These are phyloP conservation scores for human DNA, from an alignment of 2,113 vertebrate species.

Conservation along the genomic window DNA sequence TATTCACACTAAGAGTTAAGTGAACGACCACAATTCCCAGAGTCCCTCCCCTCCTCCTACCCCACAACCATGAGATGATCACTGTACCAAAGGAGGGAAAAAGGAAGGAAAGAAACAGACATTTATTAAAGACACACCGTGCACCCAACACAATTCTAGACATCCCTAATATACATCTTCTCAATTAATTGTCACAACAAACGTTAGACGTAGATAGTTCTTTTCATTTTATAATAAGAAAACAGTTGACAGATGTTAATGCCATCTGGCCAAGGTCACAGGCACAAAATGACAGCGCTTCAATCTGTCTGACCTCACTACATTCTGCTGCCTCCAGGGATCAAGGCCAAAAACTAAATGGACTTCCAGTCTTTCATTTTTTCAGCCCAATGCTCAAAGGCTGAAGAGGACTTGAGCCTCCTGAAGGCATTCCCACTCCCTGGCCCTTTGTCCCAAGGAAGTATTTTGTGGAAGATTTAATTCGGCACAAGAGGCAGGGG, in stretches of 20 bases:
- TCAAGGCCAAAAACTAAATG: not conserved
- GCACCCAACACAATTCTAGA: not conserved
- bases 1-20: not conserved
- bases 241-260: not conserved
- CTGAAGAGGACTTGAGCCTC: not conserved
- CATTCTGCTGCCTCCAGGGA: not conserved
- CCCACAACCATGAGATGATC: not conserved
- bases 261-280: not conserved
- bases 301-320: not conserved
- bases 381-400: not conserved
- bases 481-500: not conserved
- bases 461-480: not conserved
- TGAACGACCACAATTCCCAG: not conserved
- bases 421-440: not conserved
- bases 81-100: not conserved
- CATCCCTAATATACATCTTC: not conserved
- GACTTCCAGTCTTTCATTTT: not conserved
- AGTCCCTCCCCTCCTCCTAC: no score
- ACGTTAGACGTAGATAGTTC: not conserved
- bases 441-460: not conserved
- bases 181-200: not conserved
- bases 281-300: not conserved
- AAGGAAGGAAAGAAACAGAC: not conserved
- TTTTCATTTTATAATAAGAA: not conserved
- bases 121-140: not conserved